phyloP scores from a whole-genome alignment of 2,888 invertebrate species.

The Amiota minor region DNA sequence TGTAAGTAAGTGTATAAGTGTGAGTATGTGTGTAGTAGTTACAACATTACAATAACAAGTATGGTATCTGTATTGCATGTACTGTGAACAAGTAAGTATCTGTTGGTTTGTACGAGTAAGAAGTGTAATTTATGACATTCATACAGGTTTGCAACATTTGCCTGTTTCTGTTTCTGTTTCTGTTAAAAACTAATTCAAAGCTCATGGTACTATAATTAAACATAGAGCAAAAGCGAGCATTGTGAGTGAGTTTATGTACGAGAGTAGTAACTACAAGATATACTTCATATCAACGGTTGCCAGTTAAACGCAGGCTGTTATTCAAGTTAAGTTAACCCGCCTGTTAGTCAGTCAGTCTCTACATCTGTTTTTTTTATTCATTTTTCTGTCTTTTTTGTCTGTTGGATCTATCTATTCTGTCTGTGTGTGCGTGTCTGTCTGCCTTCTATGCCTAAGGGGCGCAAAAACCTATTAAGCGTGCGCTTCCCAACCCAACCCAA shows the following conservation, averaged over 20 bases:
- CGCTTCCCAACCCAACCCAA: slow-evolving; percentile 29
- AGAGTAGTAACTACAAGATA: slow-evolving; percentile 55
- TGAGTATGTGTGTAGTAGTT: neutral
- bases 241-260: slow-evolving; percentile 31
- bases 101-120: too few species aligned
- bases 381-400: neutral
- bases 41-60: slow-evolving; percentile 1
- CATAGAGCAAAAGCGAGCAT: slow-evolving; percentile 44
- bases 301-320: slow-evolving; percentile 15
- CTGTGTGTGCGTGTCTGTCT: slow-evolving; percentile 36
- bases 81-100: too few species aligned
- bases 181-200: slow-evolving; percentile 60
- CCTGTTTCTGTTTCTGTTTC: slow-evolving; percentile 32
- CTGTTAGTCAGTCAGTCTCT: neutral
- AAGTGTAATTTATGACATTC: slow-evolving; percentile 58
- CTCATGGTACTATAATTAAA: slow-evolving; percentile 60
- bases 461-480: slow-evolving; percentile 57
- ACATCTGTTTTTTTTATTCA: too few species aligned
- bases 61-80: neutral
- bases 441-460: slow-evolving; percentile 45
- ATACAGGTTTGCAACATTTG: slow-evolving; percentile 52
- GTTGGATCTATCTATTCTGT: slow-evolving; percentile 30
- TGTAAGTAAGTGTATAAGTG: neutral
- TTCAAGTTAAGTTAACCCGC: neutral
- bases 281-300: slow-evolving; percentile 19